phyloP scores from a whole-genome alignment of 2,888 invertebrate species.

The Drosophila lacicola region DNA sequence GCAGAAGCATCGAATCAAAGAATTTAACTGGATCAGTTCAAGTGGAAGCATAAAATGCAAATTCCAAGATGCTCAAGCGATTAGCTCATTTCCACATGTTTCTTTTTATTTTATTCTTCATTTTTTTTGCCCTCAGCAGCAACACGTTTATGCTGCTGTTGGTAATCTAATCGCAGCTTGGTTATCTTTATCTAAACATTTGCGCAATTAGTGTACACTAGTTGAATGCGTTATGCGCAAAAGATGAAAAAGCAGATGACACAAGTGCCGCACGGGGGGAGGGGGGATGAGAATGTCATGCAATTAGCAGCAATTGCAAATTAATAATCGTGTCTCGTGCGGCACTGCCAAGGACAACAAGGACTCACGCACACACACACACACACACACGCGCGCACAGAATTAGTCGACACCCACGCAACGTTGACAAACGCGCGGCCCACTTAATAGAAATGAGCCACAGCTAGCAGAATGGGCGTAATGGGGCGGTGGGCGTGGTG shows the following conservation, averaged over 20 bases:
- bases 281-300: slow-evolving; percentile 42
- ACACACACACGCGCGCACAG: background rate
- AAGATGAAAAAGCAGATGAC: slow-evolving; percentile 38
- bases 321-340: slow-evolving; percentile 75
- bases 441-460: slow-evolving; percentile 72
- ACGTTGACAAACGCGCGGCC: slow-evolving; percentile 53
- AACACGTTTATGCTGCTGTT: slow-evolving; percentile 5
- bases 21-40: slow-evolving; percentile 36
- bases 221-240: slow-evolving; percentile 8
- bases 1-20: slow-evolving; percentile 25
- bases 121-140: slow-evolving; percentile 6
- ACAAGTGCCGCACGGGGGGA: slow-evolving; percentile 4
- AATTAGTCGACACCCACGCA: slow-evolving; percentile 45
- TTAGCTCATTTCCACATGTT: slow-evolving; percentile 44
- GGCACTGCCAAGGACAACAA: slow-evolving; percentile 63
- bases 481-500: slow-evolving; percentile 3
- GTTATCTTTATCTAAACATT: slow-evolving; percentile 64
- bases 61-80: slow-evolving; percentile 41
- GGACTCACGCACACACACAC: slow-evolving; percentile 31
- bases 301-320: slow-evolving; percentile 80
- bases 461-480: slow-evolving; percentile 4
- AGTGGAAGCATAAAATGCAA: slow-evolving; percentile 53
- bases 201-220: slow-evolving; percentile 54
- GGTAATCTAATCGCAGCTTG: slow-evolving; percentile 68
- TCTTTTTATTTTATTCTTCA: background rate